Evolutionary conservation across 30 jellyfish, hydroid and myxozoan genomes (phyloP).

Genomic region (Mastigias papua): DNA sequence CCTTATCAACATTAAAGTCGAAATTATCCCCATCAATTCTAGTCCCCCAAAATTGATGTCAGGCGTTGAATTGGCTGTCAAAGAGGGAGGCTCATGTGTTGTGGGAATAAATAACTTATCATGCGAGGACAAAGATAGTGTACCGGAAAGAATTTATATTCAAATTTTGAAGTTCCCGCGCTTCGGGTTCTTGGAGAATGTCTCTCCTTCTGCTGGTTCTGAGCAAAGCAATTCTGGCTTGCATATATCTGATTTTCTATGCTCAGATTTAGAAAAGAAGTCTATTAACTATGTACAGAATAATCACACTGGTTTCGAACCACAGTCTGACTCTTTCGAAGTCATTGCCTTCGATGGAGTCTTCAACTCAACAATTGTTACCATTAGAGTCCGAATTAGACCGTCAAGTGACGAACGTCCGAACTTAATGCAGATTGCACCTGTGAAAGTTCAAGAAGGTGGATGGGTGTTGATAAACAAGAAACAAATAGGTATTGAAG

Average conservation of each 20-base stretch:
- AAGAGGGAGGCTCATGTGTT: slow-evolving; percentile 32
- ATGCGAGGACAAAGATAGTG: slow-evolving; percentile 53
- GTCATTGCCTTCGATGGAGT: slow-evolving; percentile 56
- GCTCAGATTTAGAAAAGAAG: slow-evolving; percentile 25
- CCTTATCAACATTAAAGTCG: slow-evolving; percentile 16
- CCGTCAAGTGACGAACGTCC: slow-evolving; percentile 66
- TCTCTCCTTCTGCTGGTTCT: slow-evolving; percentile 67
- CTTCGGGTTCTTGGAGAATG: slow-evolving; percentile 58
- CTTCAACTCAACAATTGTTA: slow-evolving; percentile 36
- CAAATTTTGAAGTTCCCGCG: slow-evolving; percentile 29
- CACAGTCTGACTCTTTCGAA: not conserved
- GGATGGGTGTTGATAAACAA: slow-evolving; percentile 60
- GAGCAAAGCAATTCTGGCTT: slow-evolving; percentile 61
- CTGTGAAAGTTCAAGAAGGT: slow-evolving; percentile 67
- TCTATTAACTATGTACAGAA: slow-evolving; percentile 32
- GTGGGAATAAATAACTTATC: not conserved
- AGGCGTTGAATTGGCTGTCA: not conserved
- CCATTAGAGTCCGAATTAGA: slow-evolving; percentile 7
- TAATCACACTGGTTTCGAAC: slow-evolving; percentile 65
- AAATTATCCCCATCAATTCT: slow-evolving; percentile 50
- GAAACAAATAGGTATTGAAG: slow-evolving; percentile 13
- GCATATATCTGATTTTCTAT: slow-evolving; percentile 47
- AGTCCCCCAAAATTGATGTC: slow-evolving; percentile 39
- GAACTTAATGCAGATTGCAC: slow-evolving; percentile 3
- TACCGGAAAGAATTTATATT: slow-evolving; percentile 22